Evolutionary conservation across 35 echinoderm and acorn worm genomes (phyloP).

Genomic region (Diadema setosum): DNA sequence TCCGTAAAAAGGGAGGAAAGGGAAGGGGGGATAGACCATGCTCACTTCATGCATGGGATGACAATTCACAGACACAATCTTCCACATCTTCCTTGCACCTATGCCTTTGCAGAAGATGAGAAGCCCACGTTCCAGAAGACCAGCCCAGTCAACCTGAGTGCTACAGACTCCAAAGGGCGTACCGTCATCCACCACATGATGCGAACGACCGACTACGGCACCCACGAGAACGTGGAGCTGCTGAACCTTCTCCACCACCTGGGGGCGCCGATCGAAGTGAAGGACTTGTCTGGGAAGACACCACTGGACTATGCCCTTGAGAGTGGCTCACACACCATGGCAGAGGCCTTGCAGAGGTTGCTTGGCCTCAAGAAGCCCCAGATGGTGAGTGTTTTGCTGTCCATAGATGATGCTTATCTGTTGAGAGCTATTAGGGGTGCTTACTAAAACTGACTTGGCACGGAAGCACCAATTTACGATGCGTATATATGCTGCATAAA

Average conservation of each 20-base stretch:
- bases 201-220: conserved; percentile 70
- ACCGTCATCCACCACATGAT: conserved; percentile 80
- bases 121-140: conserved; percentile 22
- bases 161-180: conserved; percentile 46
- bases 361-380: conserved; percentile 40
- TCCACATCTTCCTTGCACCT: too few relatives aligned
- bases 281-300: conserved; percentile 69
- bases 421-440: not conserved
- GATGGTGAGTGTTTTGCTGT: conserved; percentile 16
- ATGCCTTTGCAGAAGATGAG: not conserved
- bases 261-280: conserved; percentile 26
- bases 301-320: conserved; percentile 78
- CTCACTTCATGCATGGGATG: too few relatives aligned
- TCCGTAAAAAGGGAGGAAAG: too few relatives aligned
- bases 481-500: not conserved
- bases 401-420: not conserved
- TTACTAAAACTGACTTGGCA: too few relatives aligned
- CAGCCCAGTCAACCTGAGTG: conserved; percentile 48
- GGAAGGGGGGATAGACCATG: too few relatives aligned
- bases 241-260: conserved; percentile 49
- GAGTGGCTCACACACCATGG: conserved; percentile 41
- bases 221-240: conserved; percentile 75
- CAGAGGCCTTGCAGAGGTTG: conserved; percentile 49
- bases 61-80: too few relatives aligned
- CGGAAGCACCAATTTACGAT: too few relatives aligned